Base-by-base conservation (phyloP, 2,113 vertebrate species). In the Aptenodytes patagonicus region DNA sequence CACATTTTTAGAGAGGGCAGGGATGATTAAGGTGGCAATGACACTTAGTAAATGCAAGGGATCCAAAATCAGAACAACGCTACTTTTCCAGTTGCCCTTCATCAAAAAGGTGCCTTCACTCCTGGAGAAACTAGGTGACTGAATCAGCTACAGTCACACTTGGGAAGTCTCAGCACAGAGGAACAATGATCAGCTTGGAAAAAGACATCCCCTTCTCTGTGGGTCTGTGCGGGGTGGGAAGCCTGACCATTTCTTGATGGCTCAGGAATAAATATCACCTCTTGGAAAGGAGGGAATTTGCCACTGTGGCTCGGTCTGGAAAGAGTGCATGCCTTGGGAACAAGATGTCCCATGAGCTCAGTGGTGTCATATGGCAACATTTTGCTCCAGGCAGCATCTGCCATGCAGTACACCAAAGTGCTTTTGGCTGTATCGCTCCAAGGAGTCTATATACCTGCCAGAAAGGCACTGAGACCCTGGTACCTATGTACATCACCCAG, bases 231-330 rank as follows among this genome's bases (percentile, higher is more conserved):
- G 0, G 34, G 17, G 9, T 26, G 36, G 47, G 49, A 26, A 55
- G 44, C 73, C 34, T n/a, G 34, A 17, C 4, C 1, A 4, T 60
- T 60, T 64, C 57, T 77, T 47, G 44, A 51, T 0, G 0, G 24
- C 55, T 79, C 25, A 46, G 32, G 11, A 90, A 72, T 47, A 46
- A 71, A n/a, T 22, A 60, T 14, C 70, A 49, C 65, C n/a, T 79
- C 38, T 60, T 57, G 28, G 42, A 75, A 90, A 88, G 66, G 46
- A 62, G 32, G 28, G n/a, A 51, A 36, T 60, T 58, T 76, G 51
- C 29, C 14, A 2, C 65, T 11, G 29, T n/a, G 49, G 44, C 54
- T 93, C n/a, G 32, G 44, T 51, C 25, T 71, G 57, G 47, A 71
- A 83, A 68, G n/a, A 61, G 17, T 5, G 1, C 17, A 6, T 31